Conservation (phyloP, 1,140 invertebrate genomes). For the Nomia melanderi region DNA sequence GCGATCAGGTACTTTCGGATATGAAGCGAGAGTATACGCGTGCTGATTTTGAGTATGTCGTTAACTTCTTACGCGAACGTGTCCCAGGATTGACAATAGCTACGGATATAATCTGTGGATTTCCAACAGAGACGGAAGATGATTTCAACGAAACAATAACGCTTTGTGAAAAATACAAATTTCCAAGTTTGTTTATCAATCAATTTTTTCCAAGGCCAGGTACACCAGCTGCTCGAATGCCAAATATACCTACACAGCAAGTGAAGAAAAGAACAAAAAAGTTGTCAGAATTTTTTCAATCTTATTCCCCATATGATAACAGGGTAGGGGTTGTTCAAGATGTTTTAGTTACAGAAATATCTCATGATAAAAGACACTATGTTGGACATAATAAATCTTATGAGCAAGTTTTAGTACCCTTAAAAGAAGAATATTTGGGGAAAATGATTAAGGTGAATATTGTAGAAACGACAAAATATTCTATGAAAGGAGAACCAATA, state of each 20-base stretch:
- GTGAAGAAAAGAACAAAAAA: slow-evolving; percentile 95
- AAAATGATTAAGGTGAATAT: slow-evolving; percentile 92
- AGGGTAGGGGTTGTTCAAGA: slow-evolving; percentile 89
- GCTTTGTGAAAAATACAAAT: slow-evolving; percentile 93
- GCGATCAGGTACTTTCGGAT: slow-evolving; percentile 94
- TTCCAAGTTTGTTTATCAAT: slow-evolving; percentile 98
- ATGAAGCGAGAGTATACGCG: slow-evolving; percentile 98
- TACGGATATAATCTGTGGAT: slow-evolving; percentile 99
- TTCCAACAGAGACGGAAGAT: slow-evolving; percentile 96
- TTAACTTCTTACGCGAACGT: slow-evolving; percentile 90
- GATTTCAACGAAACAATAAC: slow-evolving; percentile 95
- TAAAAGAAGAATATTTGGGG: slow-evolving; percentile 89
- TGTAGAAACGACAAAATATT: slow-evolving; percentile 90
- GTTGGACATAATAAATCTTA: slow-evolving; percentile 98
- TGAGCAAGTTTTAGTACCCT: slow-evolving; percentile 95
- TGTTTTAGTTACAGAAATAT: slow-evolving; percentile 95
- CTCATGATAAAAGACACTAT: slow-evolving; percentile 94
- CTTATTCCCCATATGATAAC: slow-evolving; percentile 92
- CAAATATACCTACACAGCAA: slow-evolving; percentile 89
- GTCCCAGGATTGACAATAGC: slow-evolving; percentile 95
- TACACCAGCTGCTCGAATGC: slow-evolving; percentile 96
- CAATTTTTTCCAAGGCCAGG: slow-evolving; percentile 98
- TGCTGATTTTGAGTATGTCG: slow-evolving; percentile 94
- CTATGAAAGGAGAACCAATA: slow-evolving; percentile 89
- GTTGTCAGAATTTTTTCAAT: slow-evolving; percentile 95